Percentiles rank a stretch among this genome's conserved stretches.
phyloP scores from a whole-genome alignment of 2,113 vertebrate genomes.

The Odontophorus gujanensis region DNA sequence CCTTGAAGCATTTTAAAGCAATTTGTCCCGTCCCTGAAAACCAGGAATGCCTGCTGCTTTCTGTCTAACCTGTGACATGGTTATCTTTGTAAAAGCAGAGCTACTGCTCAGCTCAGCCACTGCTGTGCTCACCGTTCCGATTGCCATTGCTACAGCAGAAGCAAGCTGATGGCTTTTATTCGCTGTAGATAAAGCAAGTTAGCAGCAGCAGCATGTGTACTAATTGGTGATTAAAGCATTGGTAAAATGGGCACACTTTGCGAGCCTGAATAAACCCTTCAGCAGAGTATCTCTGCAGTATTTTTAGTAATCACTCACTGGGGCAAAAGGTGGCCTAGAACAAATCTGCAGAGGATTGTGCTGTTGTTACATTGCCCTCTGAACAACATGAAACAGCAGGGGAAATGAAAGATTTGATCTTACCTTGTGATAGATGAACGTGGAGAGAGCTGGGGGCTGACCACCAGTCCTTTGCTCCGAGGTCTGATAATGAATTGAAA shows the following conservation, averaged over 20 bases:
- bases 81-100: slow-evolving; percentile 61
- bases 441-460: slow-evolving; percentile 4
- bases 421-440: neutral
- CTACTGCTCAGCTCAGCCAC: slow-evolving; percentile 37
- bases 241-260: slow-evolving; percentile 11
- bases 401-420: slow-evolving; percentile 40
- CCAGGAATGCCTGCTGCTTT: slow-evolving; percentile 60
- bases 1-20: slow-evolving; percentile 61
- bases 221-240: slow-evolving; percentile 49
- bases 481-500: slow-evolving; percentile 25
- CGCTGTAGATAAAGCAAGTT: slow-evolving; percentile 45
- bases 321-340: slow-evolving; percentile 6
- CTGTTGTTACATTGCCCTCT: neutral
- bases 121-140: neutral
- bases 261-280: slow-evolving; percentile 59
- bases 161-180: slow-evolving; percentile 30
- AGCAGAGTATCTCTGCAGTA: neutral
- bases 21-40: slow-evolving; percentile 50
- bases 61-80: slow-evolving; percentile 10
- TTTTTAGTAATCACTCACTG: neutral
- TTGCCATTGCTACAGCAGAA: slow-evolving; percentile 2
- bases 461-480: neutral
- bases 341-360: slow-evolving; percentile 4
- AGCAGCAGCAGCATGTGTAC: slow-evolving; percentile 1
- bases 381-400: neutral